A percentile compares a stretch with the other conserved stretches of the same genome.
Conservation (phyloP, 2,888 invertebrate species). For the Eupithecia abbreviata region DNA sequence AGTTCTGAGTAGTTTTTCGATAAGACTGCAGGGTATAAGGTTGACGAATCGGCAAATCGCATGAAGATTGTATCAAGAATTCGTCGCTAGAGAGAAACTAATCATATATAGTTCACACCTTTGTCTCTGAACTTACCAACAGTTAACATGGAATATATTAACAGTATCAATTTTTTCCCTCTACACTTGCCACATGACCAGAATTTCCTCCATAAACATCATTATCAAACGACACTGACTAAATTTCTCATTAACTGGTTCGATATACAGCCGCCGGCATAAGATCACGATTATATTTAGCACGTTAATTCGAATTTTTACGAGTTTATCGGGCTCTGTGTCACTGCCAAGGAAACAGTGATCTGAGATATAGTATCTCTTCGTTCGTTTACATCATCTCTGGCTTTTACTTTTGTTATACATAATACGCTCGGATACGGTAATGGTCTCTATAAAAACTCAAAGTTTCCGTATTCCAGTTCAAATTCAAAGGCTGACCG, state of each 20-base stretch:
- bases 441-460: background rate
- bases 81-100: background rate
- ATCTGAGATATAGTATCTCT: slow-evolving; percentile 44
- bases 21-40: background rate
- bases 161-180: background rate
- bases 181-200: slow-evolving; percentile 10
- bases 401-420: background rate
- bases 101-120: background rate
- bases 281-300: slow-evolving; percentile 45
- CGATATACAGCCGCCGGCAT: slow-evolving; percentile 35
- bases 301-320: slow-evolving; percentile 47
- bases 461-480: slow-evolving; percentile 3
- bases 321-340: slow-evolving; percentile 49
- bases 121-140: background rate
- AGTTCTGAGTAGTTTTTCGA: slow-evolving; percentile 16
- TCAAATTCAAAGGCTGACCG: slow-evolving; percentile 14
- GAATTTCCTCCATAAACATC: slow-evolving; percentile 28
- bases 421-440: background rate
- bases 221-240: slow-evolving; percentile 34
- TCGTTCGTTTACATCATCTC: slow-evolving; percentile 38
- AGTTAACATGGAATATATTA: background rate
- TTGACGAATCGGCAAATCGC: background rate
- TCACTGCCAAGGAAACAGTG: slow-evolving; percentile 55
- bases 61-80: background rate
- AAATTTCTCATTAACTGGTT: slow-evolving; percentile 42